Base-by-base conservation (phyloP, 2,113 vertebrate genomes). In the Microtus oregoni region DNA sequence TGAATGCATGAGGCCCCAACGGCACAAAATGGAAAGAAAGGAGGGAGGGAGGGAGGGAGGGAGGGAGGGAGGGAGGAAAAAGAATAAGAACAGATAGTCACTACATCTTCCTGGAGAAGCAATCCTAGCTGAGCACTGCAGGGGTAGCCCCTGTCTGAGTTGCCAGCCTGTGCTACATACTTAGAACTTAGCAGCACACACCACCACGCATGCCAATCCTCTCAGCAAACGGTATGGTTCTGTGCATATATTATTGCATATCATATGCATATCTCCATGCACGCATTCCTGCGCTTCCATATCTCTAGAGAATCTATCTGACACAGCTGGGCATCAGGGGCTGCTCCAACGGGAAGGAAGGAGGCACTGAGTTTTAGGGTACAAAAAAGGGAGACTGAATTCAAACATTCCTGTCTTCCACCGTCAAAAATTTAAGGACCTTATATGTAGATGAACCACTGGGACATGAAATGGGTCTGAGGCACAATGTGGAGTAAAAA, bases 301-400 rank as follows among this genome's bases (percentile, higher is more conserved):
- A 32, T 90, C 68, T 58, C 65, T 63, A 20, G 63, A 94, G 83
- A 93, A 3, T 17, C 11, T 72, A 63, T 44, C 15, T 0, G 14
- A 73, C 19, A 32, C 13, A 8, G 2, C 44, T 30, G 55, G 32
- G 50, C 72, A 19, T 9, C 26, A 76, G 6, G 32, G 35, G 20
- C 32, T 47, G 44, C 52, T 41, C 52, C 58, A 52, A 67, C 78
- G 77, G 41, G 35, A 22, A 50, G 12, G 32, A 47, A 58, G 20
- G 5, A 9, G 38, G 1, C 4, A 32, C 0, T 5, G 24, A 5
- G 10, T 35, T n/a, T n/a, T 19, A 5, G 81, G 4, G 3, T 13
- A 0, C 44, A 20, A 19, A 89, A 26, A 12, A 41, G 28, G 28
- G 52, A 26, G 24, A 55, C 67, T 9, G 12, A 13, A 61, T 30